These are phyloP conservation scores for Pterophyllum scalare DNA, from an alignment of 2,113 vertebrate species.

Conservation along the genomic window DNA sequence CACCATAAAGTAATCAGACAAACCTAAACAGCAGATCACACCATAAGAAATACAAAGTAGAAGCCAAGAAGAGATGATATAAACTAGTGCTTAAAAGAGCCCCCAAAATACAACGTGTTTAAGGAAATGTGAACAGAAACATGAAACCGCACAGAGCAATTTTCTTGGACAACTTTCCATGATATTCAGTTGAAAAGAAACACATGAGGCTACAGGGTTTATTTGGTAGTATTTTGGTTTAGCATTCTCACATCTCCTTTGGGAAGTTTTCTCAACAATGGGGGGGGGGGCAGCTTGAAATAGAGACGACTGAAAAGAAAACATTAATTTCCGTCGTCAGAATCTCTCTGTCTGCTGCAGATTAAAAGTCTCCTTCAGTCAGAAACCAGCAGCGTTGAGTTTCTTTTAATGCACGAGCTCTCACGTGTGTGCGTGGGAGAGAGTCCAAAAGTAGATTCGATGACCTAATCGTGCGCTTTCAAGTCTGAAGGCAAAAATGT, in stretches of 20 bases:
- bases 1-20: background rate
- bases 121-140: conserved; percentile 17
- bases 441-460: conserved; percentile 20
- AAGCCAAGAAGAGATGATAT: background rate
- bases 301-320: conserved; percentile 71
- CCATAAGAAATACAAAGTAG: background rate
- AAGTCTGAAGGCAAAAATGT: conserved; percentile 15
- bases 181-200: conserved; percentile 53
- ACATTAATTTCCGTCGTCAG: conserved; percentile 77
- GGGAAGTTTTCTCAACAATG: conserved; percentile 70
- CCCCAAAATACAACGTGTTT: background rate
- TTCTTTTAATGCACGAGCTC: conserved; percentile 35
- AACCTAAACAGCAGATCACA: background rate
- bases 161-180: conserved; percentile 39
- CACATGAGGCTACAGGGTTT: conserved; percentile 48
- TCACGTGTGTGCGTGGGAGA: conserved; percentile 13
- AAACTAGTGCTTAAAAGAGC: background rate
- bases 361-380: conserved; percentile 59
- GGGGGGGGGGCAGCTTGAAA: conserved; percentile 57
- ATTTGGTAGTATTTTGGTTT: conserved; percentile 41
- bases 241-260: conserved; percentile 62
- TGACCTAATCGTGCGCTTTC: conserved; percentile 57
- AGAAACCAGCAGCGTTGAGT: conserved; percentile 46
- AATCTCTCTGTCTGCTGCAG: conserved; percentile 71
- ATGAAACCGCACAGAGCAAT: background rate